phyloP scores from a whole-genome alignment of 1,140 invertebrate genomes.

The Platorchestia sp. region DNA sequence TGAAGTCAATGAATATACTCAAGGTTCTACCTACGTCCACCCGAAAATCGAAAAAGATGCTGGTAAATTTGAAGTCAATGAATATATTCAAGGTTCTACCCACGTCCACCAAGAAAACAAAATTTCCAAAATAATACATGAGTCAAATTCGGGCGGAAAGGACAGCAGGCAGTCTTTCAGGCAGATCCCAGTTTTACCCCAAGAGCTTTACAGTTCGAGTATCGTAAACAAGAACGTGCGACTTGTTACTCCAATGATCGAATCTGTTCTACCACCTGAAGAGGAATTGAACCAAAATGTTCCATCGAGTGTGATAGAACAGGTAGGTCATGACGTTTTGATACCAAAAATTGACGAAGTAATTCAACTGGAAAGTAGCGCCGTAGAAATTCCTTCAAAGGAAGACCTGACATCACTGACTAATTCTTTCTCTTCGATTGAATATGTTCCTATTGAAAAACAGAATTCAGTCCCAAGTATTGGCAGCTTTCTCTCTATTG shows the following conservation, averaged over 20 bases:
- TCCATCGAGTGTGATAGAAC: background rate
- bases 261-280: background rate
- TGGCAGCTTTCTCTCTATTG: background rate
- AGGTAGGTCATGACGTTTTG: background rate
- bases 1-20: no score
- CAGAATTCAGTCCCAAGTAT: background rate
- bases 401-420: background rate
- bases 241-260: background rate
- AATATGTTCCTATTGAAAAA: background rate
- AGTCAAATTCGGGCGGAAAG: background rate
- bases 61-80: background rate
- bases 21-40: no score
- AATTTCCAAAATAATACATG: background rate
- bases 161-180: background rate
- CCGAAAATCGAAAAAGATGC: no score
- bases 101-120: background rate
- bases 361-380: background rate
- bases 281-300: background rate
- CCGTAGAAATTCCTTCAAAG: background rate
- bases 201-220: background rate
- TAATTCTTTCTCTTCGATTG: background rate
- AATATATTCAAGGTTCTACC: background rate
- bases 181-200: background rate
- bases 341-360: background rate
- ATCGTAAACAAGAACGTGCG: background rate